Conservation (phyloP, 2,797 vertebrate species). For the Pelodytes ibericus region DNA sequence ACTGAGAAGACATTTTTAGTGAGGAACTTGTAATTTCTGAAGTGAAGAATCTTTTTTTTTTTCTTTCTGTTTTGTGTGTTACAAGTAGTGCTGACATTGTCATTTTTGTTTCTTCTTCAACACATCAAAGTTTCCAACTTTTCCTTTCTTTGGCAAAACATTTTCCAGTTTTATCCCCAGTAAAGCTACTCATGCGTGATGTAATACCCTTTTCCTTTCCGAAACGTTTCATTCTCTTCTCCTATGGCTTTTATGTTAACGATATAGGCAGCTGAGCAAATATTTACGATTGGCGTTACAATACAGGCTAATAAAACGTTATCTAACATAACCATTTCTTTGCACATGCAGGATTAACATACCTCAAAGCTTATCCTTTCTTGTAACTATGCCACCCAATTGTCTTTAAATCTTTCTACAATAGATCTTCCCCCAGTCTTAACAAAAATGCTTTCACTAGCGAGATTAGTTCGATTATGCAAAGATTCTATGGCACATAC, state of each 20-base stretch:
- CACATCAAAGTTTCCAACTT: constrained; percentile 4
- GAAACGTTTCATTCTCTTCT: not conserved
- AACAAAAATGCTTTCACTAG: not conserved
- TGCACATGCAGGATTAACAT: constrained; percentile 34
- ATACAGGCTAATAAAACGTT: constrained; percentile 37
- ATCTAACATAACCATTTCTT: constrained; percentile 12
- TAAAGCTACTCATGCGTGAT: constrained; percentile 11
- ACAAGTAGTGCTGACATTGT: not conserved
- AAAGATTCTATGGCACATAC: not conserved
- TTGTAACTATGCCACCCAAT: constrained; percentile 9
- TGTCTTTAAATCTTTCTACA: not conserved
- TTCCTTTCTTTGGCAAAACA: not conserved
- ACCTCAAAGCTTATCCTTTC: constrained; percentile 15
- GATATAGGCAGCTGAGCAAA: constrained; percentile 45
- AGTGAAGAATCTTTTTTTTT: constrained; percentile 7
- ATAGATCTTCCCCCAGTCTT: not conserved
- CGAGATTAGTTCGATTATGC: not conserved
- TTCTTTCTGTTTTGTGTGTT: not conserved
- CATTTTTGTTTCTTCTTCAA: not conserved
- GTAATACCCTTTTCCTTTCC: constrained; percentile 1
- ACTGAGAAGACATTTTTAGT: constrained; percentile 8
- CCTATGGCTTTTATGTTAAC: not conserved
- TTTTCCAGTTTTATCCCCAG: not conserved
- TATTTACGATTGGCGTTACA: constrained; percentile 32
- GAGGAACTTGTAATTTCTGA: not conserved